These are phyloP conservation scores for Microplitis manilae DNA, from an alignment of 2,888 invertebrate genomes.

Conservation along the genomic window DNA sequence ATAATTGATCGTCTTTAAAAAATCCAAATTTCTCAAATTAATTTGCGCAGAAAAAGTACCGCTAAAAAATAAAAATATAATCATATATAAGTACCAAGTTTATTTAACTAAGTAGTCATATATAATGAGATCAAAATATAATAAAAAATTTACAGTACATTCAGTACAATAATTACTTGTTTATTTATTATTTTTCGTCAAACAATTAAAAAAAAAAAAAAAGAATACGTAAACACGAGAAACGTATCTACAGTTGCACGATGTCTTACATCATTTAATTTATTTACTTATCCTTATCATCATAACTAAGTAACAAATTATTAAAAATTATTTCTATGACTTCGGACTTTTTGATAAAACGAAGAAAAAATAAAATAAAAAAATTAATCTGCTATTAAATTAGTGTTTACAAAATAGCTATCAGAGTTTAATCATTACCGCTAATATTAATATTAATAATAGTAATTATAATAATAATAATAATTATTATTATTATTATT, in stretches of 20 bases:
- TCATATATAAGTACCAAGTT: constrained; percentile 54
- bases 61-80: constrained; percentile 29
- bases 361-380: constrained; percentile 26
- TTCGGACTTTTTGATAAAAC: constrained; percentile 39
- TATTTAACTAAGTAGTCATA: constrained; percentile 50
- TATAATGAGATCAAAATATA: constrained; percentile 52
- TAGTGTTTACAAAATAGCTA: neutral
- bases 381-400: constrained; percentile 44
- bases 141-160: constrained; percentile 49
- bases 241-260: constrained; percentile 44
- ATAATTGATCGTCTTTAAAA: too few species aligned
- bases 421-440: too few species aligned
- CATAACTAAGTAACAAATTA: constrained; percentile 46
- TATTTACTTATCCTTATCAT: constrained; percentile 24
- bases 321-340: constrained; percentile 42
- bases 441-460: neutral
- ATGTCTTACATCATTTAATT: constrained; percentile 25
- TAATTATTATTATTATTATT: neutral
- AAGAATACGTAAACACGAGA: constrained; percentile 27
- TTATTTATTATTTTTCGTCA: constrained; percentile 26
- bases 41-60: constrained; percentile 38
- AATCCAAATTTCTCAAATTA: neutral
- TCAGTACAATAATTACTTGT: constrained; percentile 21
- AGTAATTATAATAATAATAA: neutral
- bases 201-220: constrained; percentile 40